Evolutionary conservation across 2,113 vertebrate genomes (phyloP).

Genomic region (Danio rerio): GRCz12tu NC_133186.1:45683001-45683500

Average conservation of each 20-base stretch:
- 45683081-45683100: not conserved
- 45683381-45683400: not conserved
- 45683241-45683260: not conserved
- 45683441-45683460: constrained; percentile 36
- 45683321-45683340: constrained; percentile 56
- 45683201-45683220: constrained; percentile 32
- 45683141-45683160: constrained; percentile 30
- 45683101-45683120: constrained; percentile 21
- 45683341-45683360: constrained; percentile 59
- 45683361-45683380: not conserved
- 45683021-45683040: too few species aligned
- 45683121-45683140: constrained; percentile 40
- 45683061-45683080: too few species aligned
- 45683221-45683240: constrained; percentile 4
- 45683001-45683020: too few species aligned
- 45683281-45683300: too few species aligned
- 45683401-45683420: constrained; percentile 32
- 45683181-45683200: constrained; percentile 39
- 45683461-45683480: constrained; percentile 42
- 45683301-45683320: constrained; percentile 44
- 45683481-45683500: constrained; percentile 29
- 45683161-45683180: constrained; percentile 19
- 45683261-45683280: too few species aligned
- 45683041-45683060: too few species aligned
- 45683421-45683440: constrained; percentile 16